Conservation (phyloP, 2,888 invertebrate species). For the Psylliodes chrysocephalus region DNA sequence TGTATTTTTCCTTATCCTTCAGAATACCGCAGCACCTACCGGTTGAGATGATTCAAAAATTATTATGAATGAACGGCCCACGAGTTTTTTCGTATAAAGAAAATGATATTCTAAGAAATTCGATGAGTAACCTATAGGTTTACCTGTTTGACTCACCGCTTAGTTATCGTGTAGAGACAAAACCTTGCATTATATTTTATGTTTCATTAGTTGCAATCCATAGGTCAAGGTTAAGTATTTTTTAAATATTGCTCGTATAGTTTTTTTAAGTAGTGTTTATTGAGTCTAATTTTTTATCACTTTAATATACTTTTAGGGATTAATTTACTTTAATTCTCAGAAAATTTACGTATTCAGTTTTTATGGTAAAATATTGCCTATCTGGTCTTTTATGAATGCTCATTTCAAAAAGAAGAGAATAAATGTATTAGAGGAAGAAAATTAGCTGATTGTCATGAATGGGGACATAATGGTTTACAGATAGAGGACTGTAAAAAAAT, state of each 20-base stretch:
- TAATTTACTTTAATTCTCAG: no score
- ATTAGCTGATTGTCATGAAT: no score
- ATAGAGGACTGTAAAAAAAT: no score
- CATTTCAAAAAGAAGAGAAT: no score
- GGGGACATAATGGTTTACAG: no score
- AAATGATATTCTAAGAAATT: background rate
- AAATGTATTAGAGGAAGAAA: no score
- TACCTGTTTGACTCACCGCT: slow-evolving; percentile 16
- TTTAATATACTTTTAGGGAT: no score
- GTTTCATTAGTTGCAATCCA: slow-evolving; percentile 3
- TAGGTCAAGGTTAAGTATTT: slow-evolving; percentile 1
- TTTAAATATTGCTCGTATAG: background rate
- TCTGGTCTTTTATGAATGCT: no score
- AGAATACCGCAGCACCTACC: background rate
- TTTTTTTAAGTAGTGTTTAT: background rate
- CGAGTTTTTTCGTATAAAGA: slow-evolving; percentile 6
- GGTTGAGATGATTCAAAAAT: background rate
- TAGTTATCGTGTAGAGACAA: slow-evolving; percentile 6
- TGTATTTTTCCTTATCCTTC: no score
- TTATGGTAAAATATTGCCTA: no score
- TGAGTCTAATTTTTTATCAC: no score
- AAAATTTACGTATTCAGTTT: no score
- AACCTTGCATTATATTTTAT: slow-evolving; percentile 5
- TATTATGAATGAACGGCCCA: slow-evolving; percentile 16
- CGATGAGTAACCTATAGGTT: slow-evolving; percentile 1